These are phyloP conservation scores for Pantherophis vulpinus DNA, from an alignment of 2,797 vertebrate species.

Conservation along the genomic window DNA sequence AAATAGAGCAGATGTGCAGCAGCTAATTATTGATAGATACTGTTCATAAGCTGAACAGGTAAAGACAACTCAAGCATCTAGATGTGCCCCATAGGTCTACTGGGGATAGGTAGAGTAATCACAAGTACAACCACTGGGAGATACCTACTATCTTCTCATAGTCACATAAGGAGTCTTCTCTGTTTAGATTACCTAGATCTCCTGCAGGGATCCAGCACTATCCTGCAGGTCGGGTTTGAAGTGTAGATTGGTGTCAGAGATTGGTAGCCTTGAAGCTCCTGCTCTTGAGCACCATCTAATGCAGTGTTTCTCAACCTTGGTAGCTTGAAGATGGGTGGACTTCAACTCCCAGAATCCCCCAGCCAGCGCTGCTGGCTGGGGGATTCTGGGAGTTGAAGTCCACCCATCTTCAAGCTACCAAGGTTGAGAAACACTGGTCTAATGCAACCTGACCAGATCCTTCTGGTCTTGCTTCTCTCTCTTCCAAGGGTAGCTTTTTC, in stretches of 20 bases:
- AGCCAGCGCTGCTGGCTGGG: no score
- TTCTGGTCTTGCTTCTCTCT: background rate
- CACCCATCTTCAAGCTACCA: no score
- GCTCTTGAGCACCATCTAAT: no score
- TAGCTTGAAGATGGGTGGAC: no score
- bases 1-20: no score
- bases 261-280: background rate
- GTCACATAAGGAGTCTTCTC: background rate
- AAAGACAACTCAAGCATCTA: background rate
- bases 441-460: background rate
- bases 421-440: no score
- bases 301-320: no score
- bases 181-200: background rate
- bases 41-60: background rate
- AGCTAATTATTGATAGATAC: background rate
- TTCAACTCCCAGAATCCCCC: no score
- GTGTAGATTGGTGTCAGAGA: background rate
- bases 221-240: background rate
- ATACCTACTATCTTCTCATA: background rate
- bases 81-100: background rate
- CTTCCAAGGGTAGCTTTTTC: background rate
- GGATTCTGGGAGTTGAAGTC: no score
- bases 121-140: no score
- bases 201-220: background rate
- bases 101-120: background rate